Evolutionary conservation across 2,888 invertebrate species (phyloP).

Genomic region (Seladonia tumulorum): DNA sequence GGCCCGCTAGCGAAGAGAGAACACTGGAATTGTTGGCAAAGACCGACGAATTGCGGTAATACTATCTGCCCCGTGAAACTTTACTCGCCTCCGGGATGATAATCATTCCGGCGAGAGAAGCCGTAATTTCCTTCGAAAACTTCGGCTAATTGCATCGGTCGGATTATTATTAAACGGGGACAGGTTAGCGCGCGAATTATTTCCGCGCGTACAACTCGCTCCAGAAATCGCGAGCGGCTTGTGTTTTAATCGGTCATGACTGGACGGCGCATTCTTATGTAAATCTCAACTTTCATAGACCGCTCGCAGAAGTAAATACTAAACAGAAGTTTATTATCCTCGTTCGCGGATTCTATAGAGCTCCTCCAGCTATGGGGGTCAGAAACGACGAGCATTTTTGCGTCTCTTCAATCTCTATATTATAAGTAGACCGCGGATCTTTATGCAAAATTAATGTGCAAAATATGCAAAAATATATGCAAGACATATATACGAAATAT

Average conservation of each 20-base stretch:
- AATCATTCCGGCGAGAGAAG: not conserved
- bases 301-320: not conserved
- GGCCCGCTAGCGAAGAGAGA: constrained; percentile 53
- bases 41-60: constrained; percentile 52
- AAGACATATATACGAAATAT: too few relatives aligned
- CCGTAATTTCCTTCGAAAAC: constrained; percentile 25
- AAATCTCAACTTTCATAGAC: constrained; percentile 10
- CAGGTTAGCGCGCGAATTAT: constrained; percentile 16
- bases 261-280: constrained; percentile 8
- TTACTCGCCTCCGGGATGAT: constrained; percentile 3
- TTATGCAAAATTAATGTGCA: too few relatives aligned
- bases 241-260: constrained; percentile 1
- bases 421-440: too few relatives aligned
- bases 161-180: constrained; percentile 13
- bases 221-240: constrained; percentile 23
- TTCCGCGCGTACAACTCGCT: constrained; percentile 7
- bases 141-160: constrained; percentile 8
- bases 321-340: constrained; percentile 2
- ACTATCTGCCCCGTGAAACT: constrained; percentile 23
- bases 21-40: constrained; percentile 63
- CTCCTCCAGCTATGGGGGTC: not conserved
- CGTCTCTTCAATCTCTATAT: not conserved
- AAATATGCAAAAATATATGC: too few relatives aligned
- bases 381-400: not conserved
- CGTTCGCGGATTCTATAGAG: not conserved